Evolutionary conservation across 1,140 invertebrate species (phyloP), one percentile per base, ranked within the genome.

Genomic region (Cataglyphis hispanica): DNA sequence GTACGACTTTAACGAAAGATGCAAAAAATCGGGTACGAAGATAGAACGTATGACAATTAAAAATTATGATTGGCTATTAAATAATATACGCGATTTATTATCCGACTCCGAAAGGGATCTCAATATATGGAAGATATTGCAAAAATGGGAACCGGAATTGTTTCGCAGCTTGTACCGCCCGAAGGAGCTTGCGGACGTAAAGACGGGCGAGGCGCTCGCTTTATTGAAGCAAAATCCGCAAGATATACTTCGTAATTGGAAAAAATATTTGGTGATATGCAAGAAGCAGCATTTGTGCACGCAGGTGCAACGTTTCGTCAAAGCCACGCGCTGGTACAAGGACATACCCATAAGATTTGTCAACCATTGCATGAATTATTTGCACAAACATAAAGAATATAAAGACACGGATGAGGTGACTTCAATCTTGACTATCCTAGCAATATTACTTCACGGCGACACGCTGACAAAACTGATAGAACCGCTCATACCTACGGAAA

Each of bases 291-390:
- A 56, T 1, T 0, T n/a, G 16, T 0, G 8, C 2, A 43, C 2
- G 22, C 8, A 25, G 0, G 60, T 85, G 11, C 86, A 31, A 43
- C 50, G 11, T 3, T 94, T 94, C 37, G 0, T 95, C 0, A 92
- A 70, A 60, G 34, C 58, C 0, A 56, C 63, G 7, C 90, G 87
- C 0, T 95, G 94, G 94, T 92, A 94, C 50, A 88, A 93, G 16
- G 84, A 92, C 1, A 81, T 95, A 5, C 94, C 94, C 0, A 88
- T 93, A 0, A 92, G 86, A 40, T 94, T 94, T 74, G 67, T 74
- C 2, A 19, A 80, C 0, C 31, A 61, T 6, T 77, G 84, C 10
- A 16, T 61, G 0, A 3, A 27, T 8, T 25, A 80, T 58, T 2
- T 89, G 0, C 1, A 4, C 0, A 8, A 70, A 16, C 1, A 4